Evolutionary conservation across 2,888 invertebrate species (phyloP).

Genomic region (Drosophila testacea): DNA sequence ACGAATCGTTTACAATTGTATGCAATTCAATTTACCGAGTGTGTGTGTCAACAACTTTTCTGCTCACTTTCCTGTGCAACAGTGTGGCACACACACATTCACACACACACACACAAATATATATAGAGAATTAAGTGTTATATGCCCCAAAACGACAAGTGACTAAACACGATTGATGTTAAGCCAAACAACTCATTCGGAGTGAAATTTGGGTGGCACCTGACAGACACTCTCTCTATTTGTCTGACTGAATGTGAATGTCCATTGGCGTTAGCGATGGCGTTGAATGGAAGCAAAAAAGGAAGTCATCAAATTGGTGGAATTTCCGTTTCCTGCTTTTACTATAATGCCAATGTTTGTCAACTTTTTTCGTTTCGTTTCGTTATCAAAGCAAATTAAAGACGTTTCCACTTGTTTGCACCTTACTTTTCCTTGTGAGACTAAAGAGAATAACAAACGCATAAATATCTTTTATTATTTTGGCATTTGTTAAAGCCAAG

Average conservation of each 20-base stretch:
- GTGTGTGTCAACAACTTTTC: constrained; percentile 30
- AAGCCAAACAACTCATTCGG: constrained; percentile 9
- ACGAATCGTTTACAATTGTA: constrained; percentile 24
- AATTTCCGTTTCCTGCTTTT: constrained; percentile 58
- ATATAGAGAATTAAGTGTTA: constrained; percentile 22
- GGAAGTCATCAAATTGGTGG: constrained; percentile 56
- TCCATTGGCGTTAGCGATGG: constrained; percentile 16
- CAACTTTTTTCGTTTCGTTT: constrained; percentile 5
- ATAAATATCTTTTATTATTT: constrained; percentile 21
- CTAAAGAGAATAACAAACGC: constrained; percentile 15
- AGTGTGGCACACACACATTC: constrained; percentile 12
- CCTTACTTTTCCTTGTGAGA: neutral
- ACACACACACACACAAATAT: neutral
- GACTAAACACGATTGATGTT: constrained; percentile 21
- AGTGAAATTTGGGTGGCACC: neutral
- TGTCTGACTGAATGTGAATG: constrained; percentile 12
- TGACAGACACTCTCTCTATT: constrained; percentile 1
- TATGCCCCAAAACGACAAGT: constrained; percentile 5
- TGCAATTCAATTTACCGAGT: constrained; percentile 22
- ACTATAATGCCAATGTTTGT: constrained; percentile 39
- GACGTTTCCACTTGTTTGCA: constrained; percentile 5
- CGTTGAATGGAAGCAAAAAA: constrained; percentile 27
- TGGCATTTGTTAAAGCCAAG: constrained; percentile 15
- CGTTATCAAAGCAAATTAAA: constrained; percentile 13
- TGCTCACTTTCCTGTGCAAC: constrained; percentile 39